Evolutionary conservation across 2,113 vertebrate species (phyloP).

Genomic region (Helogale parvula): DNA sequence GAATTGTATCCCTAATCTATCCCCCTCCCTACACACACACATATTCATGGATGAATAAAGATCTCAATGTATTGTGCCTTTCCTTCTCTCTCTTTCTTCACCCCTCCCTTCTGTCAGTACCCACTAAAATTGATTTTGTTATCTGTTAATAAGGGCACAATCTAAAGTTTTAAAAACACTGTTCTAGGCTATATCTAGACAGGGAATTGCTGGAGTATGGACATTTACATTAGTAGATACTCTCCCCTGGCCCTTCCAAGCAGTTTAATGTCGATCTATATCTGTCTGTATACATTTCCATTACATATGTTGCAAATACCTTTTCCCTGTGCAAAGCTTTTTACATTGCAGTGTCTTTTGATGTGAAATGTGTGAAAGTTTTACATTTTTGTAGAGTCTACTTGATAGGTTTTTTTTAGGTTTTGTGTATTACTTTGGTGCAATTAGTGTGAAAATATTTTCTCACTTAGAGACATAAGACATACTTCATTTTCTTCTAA

Average conservation of each 20-base stretch:
- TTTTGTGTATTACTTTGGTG: not conserved
- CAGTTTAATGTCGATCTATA: not conserved
- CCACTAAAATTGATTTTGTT: not conserved
- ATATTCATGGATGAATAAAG: not conserved
- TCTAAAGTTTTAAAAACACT: not conserved
- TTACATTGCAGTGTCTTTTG: not conserved
- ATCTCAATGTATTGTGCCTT: not conserved
- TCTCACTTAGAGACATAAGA: not conserved
- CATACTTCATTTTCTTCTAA: not conserved
- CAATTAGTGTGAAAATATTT: not conserved
- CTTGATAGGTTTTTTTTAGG: not conserved
- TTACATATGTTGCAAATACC: not conserved
- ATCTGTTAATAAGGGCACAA: not conserved
- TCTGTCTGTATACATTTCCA: not conserved
- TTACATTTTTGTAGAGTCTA: slow-evolving; percentile 16
- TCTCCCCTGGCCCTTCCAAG: not conserved
- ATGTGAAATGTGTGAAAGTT: not conserved
- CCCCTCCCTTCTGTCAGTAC: not conserved
- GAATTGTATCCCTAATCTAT: not conserved
- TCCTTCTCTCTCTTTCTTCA: not conserved
- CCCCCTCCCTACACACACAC: not conserved
- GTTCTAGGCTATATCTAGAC: not conserved
- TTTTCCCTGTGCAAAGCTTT: not conserved
- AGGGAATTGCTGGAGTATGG: not conserved
- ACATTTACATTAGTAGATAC: not conserved